Percentiles rank a stretch among this genome's conserved stretches.
These are phyloP conservation scores for Drosophila meridionalis DNA, from an alignment of 2,888 invertebrate species.

Conservation along the genomic window DNA sequence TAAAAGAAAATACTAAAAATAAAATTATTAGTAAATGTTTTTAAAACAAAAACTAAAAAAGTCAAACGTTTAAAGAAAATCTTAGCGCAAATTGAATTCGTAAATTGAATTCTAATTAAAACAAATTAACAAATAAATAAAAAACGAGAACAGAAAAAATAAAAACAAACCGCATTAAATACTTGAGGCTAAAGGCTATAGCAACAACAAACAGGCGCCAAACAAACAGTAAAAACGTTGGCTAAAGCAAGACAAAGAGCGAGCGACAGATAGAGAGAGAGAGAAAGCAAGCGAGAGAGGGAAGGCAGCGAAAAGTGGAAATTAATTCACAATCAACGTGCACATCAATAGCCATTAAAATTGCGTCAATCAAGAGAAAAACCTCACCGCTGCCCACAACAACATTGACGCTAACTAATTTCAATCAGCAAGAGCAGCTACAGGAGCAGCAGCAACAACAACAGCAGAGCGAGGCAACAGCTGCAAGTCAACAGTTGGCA, in stretches of 20 bases:
- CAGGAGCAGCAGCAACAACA: constrained; percentile 36
- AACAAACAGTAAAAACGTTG: constrained; percentile 18
- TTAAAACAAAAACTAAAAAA: constrained; percentile 28
- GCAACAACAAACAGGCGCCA: constrained; percentile 15
- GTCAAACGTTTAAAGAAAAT: neutral
- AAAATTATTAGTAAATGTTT: constrained; percentile 47
- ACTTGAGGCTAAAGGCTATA: constrained; percentile 15
- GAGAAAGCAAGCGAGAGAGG: neutral
- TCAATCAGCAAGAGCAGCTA: constrained; percentile 54
- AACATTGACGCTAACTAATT: constrained; percentile 64
- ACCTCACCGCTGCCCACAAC: constrained; percentile 77
- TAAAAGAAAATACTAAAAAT: constrained; percentile 9
- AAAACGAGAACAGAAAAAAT: neutral
- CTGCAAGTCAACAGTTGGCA: constrained; percentile 58
- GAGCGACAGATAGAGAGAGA: neutral
- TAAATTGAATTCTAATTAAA: constrained; percentile 24
- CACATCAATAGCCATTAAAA: constrained; percentile 80
- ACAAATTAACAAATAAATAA: constrained; percentile 24
- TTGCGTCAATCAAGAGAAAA: constrained; percentile 84
- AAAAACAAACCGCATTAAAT: constrained; percentile 4
- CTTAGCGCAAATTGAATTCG: constrained; percentile 25
- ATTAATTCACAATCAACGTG: constrained; percentile 57
- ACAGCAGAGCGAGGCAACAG: constrained; percentile 40
- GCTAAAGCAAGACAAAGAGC: constrained; percentile 3
- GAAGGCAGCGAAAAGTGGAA: constrained; percentile 20